phyloP scores from a whole-genome alignment of 2,113 vertebrate genomes.

The Antigone vipio region DNA sequence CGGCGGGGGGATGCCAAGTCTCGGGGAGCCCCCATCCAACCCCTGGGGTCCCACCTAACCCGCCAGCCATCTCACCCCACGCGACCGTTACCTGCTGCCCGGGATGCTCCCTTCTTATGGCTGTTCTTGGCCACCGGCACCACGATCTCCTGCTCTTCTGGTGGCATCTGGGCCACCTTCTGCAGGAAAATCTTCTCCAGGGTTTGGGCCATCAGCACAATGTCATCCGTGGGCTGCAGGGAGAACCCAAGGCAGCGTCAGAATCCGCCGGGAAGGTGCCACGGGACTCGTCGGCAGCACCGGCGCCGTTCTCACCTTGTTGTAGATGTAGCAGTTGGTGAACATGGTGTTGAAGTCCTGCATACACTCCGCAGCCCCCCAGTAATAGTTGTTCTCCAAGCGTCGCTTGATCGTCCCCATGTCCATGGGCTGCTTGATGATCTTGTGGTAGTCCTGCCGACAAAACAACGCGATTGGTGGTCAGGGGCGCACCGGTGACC shows the following conservation, averaged over 20 bases:
- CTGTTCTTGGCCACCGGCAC: slow-evolving; percentile 81
- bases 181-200: slow-evolving; percentile 92
- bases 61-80: too few species aligned
- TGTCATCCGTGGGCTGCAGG: slow-evolving; percentile 88
- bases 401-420: slow-evolving; percentile 92
- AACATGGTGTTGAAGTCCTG: slow-evolving; percentile 99
- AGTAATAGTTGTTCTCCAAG: slow-evolving; percentile 88
- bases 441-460: slow-evolving; percentile 90
- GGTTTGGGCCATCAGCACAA: slow-evolving; percentile 93
- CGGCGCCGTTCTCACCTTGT: slow-evolving; percentile 77
- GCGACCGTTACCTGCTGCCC: neutral
- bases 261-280: rapidly evolving
- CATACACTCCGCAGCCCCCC: slow-evolving; percentile 90
- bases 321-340: slow-evolving; percentile 97
- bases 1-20: neutral
- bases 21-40: neutral
- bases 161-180: slow-evolving; percentile 93
- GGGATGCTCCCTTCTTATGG: slow-evolving; percentile 78
- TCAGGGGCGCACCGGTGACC: neutral
- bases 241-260: neutral
- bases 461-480: rapidly evolving
- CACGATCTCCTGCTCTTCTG: slow-evolving; percentile 86
- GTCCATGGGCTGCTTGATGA: slow-evolving; percentile 95
- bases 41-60: neutral
- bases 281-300: rapidly evolving